A percentile compares a stretch with the other conserved stretches of the same genome.
phyloP scores from a whole-genome alignment of 1,140 invertebrate species.

The Ostrea edulis region DNA sequence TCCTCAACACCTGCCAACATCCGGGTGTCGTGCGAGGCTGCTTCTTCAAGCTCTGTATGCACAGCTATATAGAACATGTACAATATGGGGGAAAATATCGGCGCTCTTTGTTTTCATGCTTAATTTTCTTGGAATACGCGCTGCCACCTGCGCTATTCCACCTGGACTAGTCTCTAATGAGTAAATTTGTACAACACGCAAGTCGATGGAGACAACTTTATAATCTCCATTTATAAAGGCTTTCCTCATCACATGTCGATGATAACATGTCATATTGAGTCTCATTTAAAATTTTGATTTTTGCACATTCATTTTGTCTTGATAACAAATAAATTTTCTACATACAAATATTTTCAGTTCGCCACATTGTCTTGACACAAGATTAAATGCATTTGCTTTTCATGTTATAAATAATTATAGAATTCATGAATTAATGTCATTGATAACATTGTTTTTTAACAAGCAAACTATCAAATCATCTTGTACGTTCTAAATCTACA shows the following conservation, averaged over 20 bases:
- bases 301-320: neutral
- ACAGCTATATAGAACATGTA: slow-evolving; percentile 2
- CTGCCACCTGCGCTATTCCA: slow-evolving; percentile 21
- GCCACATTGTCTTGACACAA: too few relatives aligned
- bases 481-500: neutral
- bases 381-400: too few relatives aligned
- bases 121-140: slow-evolving; percentile 26
- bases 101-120: slow-evolving; percentile 4
- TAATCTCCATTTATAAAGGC: neutral
- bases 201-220: neutral
- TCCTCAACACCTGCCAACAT: slow-evolving; percentile 12
- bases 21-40: neutral
- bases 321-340: neutral
- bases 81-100: neutral
- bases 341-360: too few relatives aligned
- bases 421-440: neutral
- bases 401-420: too few relatives aligned
- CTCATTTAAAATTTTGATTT: neutral
- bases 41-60: neutral
- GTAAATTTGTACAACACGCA: slow-evolving; percentile 20
- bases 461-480: neutral
- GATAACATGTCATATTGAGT: neutral
- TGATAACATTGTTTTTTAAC: neutral
- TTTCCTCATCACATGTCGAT: neutral
- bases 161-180: slow-evolving; percentile 23